Evolutionary conservation across 2,888 invertebrate species (phyloP).

Genomic region (Euproctis similis): DNA sequence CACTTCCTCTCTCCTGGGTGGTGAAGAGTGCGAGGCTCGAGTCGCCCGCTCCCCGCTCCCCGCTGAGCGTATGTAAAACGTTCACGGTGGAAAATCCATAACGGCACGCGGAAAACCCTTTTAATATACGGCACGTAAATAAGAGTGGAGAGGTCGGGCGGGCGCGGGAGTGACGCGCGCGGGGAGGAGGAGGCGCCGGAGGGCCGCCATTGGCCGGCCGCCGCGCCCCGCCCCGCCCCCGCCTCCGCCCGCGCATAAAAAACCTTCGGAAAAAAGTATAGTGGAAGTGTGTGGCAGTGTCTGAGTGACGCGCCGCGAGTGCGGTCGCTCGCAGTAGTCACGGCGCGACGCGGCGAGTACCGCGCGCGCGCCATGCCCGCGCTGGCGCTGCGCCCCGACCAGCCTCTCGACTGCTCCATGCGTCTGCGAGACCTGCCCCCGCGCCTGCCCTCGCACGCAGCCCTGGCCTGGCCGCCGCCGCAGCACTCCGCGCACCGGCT

Average conservation of each 20-base stretch:
- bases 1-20: slow-evolving; percentile 11
- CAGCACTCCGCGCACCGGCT: slow-evolving; percentile 44
- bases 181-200: slow-evolving; percentile 30
- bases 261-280: slow-evolving; percentile 53
- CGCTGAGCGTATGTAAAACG: slow-evolving; percentile 55
- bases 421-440: slow-evolving; percentile 65
- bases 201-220: slow-evolving; percentile 48
- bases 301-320: slow-evolving; percentile 60
- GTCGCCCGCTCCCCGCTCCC: slow-evolving; percentile 1
- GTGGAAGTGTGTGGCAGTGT: slow-evolving; percentile 57
- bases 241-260: slow-evolving; percentile 58
- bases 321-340: slow-evolving; percentile 57
- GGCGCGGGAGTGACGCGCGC: slow-evolving; percentile 31
- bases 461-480: slow-evolving; percentile 63
- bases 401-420: slow-evolving; percentile 85
- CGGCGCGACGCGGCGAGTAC: slow-evolving; percentile 73
- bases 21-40: slow-evolving; percentile 1
- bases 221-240: slow-evolving; percentile 39
- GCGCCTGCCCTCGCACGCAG: slow-evolving; percentile 42
- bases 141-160: slow-evolving; percentile 42
- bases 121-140: slow-evolving; percentile 75
- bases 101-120: slow-evolving; percentile 75
- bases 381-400: slow-evolving; percentile 78
- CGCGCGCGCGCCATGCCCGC: slow-evolving; percentile 78
- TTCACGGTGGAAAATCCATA: slow-evolving; percentile 67